Conservation (phyloP, 2,113 vertebrate species). For the Sprattus sprattus region DNA sequence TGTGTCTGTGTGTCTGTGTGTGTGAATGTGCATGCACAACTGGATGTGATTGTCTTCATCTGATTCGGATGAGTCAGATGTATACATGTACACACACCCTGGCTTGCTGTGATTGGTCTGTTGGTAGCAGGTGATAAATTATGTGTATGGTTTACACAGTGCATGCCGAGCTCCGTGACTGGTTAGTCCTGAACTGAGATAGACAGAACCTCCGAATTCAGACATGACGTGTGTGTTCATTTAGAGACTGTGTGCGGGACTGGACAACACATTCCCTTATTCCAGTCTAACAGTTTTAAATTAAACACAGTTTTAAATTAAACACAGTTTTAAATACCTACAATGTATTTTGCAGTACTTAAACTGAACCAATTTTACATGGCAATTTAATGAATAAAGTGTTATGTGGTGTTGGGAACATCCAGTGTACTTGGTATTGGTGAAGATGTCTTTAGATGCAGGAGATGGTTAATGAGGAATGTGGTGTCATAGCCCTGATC, state of each 20-base stretch:
- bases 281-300: background rate
- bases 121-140: background rate
- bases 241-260: background rate
- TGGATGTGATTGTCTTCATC: constrained; percentile 13
- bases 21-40: background rate
- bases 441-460: too few species aligned
- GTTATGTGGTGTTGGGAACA: background rate
- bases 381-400: too few species aligned
- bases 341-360: too few species aligned
- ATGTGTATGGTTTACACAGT: constrained; percentile 51
- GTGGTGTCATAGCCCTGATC: background rate
- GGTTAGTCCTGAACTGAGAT: constrained; percentile 17
- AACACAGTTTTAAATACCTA: too few species aligned
- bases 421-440: background rate
- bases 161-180: constrained; percentile 15
- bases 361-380: too few species aligned
- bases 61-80: constrained; percentile 33
- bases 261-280: background rate
- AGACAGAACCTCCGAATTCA: background rate
- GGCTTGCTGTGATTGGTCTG: background rate
- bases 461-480: background rate
- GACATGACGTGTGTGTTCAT: background rate
- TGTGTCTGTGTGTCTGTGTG: background rate
- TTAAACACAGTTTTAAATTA: background rate
- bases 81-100: constrained; percentile 59